Percentiles rank a stretch among this genome's conserved stretches.
These are phyloP conservation scores for Cheumatopsyche charites DNA, from an alignment of 1,140 invertebrate genomes.

Conservation along the genomic window DNA sequence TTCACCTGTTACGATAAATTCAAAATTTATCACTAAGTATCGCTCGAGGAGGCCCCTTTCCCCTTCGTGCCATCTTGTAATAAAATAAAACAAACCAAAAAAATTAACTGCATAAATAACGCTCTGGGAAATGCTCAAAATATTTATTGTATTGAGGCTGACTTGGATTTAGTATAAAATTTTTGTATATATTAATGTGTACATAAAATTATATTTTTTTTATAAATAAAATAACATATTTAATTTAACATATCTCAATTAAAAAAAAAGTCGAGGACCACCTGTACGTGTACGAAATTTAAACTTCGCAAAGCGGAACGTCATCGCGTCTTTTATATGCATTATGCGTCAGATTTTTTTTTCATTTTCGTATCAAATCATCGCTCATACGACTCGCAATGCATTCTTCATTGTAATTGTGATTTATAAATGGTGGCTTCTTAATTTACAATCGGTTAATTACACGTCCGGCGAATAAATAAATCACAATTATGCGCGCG, in stretches of 20 bases:
- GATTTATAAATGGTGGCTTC: conserved; percentile 26
- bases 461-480: conserved; percentile 10
- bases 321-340: neutral
- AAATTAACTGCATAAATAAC: neutral
- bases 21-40: conserved; percentile 35
- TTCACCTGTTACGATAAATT: conserved; percentile 39
- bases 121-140: no score
- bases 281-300: no score
- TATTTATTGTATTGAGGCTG: no score
- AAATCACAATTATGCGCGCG: conserved; percentile 24
- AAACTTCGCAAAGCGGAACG: no score
- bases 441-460: conserved; percentile 24
- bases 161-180: no score
- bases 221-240: no score
- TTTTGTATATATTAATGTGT: no score
- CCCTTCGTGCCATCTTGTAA: neutral
- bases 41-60: conserved; percentile 17
- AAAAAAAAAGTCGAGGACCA: no score
- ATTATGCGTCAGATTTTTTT: neutral
- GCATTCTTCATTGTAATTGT: conserved; percentile 13
- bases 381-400: neutral
- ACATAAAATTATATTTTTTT: no score
- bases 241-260: no score
- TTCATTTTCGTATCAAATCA: neutral
- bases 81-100: conserved; percentile 6